Percentiles rank a stretch among this genome's conserved stretches.
Conservation (phyloP, 1,140 invertebrate species). For the Helicoverpa zea region DNA sequence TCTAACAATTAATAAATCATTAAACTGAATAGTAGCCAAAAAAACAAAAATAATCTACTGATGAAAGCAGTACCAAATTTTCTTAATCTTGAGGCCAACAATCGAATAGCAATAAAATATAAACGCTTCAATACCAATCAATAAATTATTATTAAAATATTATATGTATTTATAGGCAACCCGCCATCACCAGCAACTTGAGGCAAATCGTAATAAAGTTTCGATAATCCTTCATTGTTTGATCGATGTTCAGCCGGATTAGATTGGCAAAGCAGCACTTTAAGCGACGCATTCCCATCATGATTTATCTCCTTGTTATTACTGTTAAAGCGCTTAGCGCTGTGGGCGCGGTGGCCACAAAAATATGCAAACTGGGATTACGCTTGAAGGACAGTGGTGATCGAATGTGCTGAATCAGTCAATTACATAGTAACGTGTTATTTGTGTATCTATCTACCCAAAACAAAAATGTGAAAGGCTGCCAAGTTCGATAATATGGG, state of each 20-base stretch:
- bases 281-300: constrained; percentile 21
- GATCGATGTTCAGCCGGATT: constrained; percentile 48
- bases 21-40: too few species aligned
- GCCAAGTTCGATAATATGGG: too few species aligned
- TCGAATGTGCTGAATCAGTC: constrained; percentile 14
- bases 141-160: background rate
- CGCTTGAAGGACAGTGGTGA: constrained; percentile 26
- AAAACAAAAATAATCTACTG: too few species aligned
- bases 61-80: too few species aligned
- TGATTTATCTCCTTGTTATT: constrained; percentile 42
- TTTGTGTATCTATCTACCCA: too few species aligned
- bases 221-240: constrained; percentile 48
- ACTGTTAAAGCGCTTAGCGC: constrained; percentile 15
- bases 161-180: background rate
- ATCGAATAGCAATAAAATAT: too few species aligned
- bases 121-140: background rate
- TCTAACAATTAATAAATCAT: too few species aligned
- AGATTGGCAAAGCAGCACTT: constrained; percentile 43
- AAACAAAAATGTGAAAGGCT: too few species aligned
- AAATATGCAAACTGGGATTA: constrained; percentile 45
- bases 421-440: constrained; percentile 8
- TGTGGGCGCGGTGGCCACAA: constrained; percentile 11
- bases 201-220: constrained; percentile 34
- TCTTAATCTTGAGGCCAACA: too few species aligned
- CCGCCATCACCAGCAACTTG: constrained; percentile 23